These are phyloP conservation scores for Holothuria leucospilota DNA, from an alignment of 53 echinoderm and acorn worm species.

Conservation along the genomic window DNA sequence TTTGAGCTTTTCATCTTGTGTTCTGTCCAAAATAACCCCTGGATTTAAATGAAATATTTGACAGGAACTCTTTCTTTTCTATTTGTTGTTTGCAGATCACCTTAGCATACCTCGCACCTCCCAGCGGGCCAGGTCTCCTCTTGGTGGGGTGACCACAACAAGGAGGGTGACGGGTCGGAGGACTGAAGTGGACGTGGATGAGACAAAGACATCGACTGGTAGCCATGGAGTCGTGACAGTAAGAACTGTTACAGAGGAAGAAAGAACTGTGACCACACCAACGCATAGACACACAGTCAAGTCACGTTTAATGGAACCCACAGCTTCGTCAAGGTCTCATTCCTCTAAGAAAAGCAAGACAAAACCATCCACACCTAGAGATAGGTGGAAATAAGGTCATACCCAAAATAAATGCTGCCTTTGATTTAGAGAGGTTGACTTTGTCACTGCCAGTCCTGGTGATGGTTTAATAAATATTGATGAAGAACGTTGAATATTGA, in stretches of 20 bases:
- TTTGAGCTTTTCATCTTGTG: too few species aligned
- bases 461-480: too few species aligned
- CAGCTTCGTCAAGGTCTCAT: slow-evolving; percentile 49
- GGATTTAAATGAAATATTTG: too few species aligned
- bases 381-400: slow-evolving; percentile 13
- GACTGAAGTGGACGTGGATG: slow-evolving; percentile 76
- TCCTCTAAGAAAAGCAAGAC: not conserved
- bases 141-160: slow-evolving; percentile 66
- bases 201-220: slow-evolving; percentile 55
- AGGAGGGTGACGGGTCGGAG: slow-evolving; percentile 58
- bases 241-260: slow-evolving; percentile 85
- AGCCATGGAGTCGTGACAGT: slow-evolving; percentile 85
- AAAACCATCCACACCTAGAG: not conserved
- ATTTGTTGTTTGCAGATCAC: not conserved
- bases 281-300: slow-evolving; percentile 56
- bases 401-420: too few species aligned
- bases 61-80: too few species aligned
- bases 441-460: too few species aligned
- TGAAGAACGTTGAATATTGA: too few species aligned
- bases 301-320: slow-evolving; percentile 55
- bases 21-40: too few species aligned
- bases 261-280: slow-evolving; percentile 82
- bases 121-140: slow-evolving; percentile 39
- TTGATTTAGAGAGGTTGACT: too few species aligned
- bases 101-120: slow-evolving; percentile 25